Evolutionary conservation across 1,140 invertebrate species (phyloP), one percentile per base, ranked within the genome.

Genomic region (Eueides isabella): DNA sequence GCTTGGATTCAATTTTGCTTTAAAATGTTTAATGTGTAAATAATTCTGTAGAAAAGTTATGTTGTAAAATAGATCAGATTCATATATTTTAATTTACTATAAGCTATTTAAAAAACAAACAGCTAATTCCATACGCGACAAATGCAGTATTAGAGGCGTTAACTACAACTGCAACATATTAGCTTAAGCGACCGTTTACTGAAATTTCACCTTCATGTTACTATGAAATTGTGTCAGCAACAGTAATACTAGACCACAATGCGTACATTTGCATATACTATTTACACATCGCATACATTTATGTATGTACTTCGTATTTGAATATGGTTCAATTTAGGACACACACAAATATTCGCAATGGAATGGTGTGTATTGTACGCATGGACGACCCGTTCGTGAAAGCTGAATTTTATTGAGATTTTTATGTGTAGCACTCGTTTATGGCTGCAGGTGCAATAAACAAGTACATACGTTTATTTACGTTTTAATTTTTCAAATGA

Each of bases 241-340:
- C 70, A 66, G 38, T 11, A 33, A 44, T 29, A 31, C 35, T 29
- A 63, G 41, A 64, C 69, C 61, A 71, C 69, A 64, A 62, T 33
- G 69, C 19, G 48, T 55, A 55, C 48, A 55, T 55, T 55, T 55
- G 48, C 48, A 55, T 55, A 55, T 55, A 55, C 48, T 55, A 55
- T 55, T 55, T 55, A 55, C 48, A 26, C 23, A 26, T 23, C 41
- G 41, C n/a, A 48, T 67, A 67, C 38, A 67, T 67, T 67, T 67
- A 48, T 48, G 30, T 67, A 67, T 55, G 48, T 55, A 67, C 30
- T 11, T 67, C 12, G 41, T 67, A 67, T 67, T 67, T 67, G 48
- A 41, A 48, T 67, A 48, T 67, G 66, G 28, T 48, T 28, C 66
- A 67, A 67, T 67, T 67, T 67, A 67, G 41, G 66, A 55, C 16